phyloP scores from a whole-genome alignment of 1,140 invertebrate genomes.

The Papilio xuthus region DNA sequence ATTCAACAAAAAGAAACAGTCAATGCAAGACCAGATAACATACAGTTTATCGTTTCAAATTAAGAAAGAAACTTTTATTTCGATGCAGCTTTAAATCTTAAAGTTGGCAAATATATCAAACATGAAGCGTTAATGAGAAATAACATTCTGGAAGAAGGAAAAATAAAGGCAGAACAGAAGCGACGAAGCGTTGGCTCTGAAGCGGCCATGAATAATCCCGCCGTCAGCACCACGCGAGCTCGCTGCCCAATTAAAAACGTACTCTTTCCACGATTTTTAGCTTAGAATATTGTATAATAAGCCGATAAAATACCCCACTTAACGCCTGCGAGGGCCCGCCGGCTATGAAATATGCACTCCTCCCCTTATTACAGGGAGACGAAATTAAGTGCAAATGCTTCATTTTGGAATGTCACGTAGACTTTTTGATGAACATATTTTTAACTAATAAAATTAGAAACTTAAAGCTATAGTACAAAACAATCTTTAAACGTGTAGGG shows the following conservation, averaged over 20 bases:
- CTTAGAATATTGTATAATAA: constrained; percentile 82
- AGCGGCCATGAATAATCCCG: constrained; percentile 77
- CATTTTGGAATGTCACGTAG: constrained; percentile 36
- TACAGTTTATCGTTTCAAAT: background rate
- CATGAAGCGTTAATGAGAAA: constrained; percentile 33
- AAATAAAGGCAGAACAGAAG: constrained; percentile 61
- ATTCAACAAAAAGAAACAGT: too few relatives aligned
- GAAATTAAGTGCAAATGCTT: constrained; percentile 60
- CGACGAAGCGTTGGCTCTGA: constrained; percentile 69
- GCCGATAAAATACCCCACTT: constrained; percentile 80
- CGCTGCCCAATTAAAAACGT: constrained; percentile 80
- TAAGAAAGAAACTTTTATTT: background rate
- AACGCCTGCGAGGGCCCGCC: constrained; percentile 68
- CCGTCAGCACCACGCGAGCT: constrained; percentile 76
- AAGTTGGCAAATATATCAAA: constrained; percentile 26
- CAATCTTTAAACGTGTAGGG: too few relatives aligned
- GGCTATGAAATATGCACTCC: constrained; percentile 76
- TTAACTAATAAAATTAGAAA: background rate
- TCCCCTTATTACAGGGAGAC: constrained; percentile 65
- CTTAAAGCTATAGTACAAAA: too few relatives aligned
- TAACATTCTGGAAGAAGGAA: constrained; percentile 45
- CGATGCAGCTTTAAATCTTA: background rate
- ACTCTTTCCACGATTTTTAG: constrained; percentile 80
- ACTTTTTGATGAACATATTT: constrained; percentile 6
- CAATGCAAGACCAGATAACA: too few relatives aligned